phyloP scores from a whole-genome alignment of 2,797 vertebrate genomes.

The Protosalanx chinensis region DNA sequence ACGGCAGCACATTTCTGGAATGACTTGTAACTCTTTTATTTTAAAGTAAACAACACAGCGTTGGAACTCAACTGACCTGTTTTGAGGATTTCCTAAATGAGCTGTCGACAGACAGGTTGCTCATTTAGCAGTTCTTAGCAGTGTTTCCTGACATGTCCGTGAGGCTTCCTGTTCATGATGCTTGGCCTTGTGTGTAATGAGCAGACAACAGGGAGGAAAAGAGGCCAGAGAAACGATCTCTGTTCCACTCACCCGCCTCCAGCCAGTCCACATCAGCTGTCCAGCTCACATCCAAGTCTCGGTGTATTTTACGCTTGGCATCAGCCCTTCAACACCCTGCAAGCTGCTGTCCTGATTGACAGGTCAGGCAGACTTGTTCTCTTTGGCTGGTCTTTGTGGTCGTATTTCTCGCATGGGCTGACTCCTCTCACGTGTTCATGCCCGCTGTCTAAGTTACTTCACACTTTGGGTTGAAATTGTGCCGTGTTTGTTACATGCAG shows the following conservation, averaged over 20 bases:
- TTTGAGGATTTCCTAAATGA: background rate
- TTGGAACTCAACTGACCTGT: background rate
- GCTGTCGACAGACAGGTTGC: background rate
- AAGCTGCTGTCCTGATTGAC: conserved; percentile 15
- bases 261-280: conserved; percentile 13
- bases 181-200: background rate
- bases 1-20: background rate
- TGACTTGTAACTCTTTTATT: no score
- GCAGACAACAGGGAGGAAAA: background rate
- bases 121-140: background rate
- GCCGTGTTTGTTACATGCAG: no score
- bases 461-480: no score
- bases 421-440: conserved; percentile 12
- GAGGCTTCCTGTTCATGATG: background rate
- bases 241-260: conserved; percentile 2
- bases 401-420: background rate
- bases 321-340: conserved; percentile 10
- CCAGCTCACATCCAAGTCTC: conserved; percentile 7
- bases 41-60: no score
- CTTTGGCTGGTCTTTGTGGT: conserved; percentile 1
- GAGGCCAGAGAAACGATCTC: background rate
- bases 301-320: background rate
- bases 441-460: background rate
- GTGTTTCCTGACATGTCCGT: background rate
- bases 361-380: conserved; percentile 1